Evolutionary conservation across 2,888 invertebrate species (phyloP).

Genomic region (Melanotus villosus): DNA sequence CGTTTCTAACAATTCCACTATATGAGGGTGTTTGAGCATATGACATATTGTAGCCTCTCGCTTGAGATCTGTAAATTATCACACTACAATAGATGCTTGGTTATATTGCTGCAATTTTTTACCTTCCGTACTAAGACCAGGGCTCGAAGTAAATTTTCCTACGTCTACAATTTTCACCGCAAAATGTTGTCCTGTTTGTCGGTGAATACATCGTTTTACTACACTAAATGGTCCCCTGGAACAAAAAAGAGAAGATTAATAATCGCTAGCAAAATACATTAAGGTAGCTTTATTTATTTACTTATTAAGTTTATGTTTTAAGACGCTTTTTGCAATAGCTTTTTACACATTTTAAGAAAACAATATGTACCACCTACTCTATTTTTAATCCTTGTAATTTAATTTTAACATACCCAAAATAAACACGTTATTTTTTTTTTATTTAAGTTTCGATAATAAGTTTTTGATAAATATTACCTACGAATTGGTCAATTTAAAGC

Average conservation of each 20-base stretch:
- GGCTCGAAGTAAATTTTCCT: slow-evolving; percentile 96
- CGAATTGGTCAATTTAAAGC: no score
- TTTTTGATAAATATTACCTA: no score
- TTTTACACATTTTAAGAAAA: no score
- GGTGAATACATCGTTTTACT: slow-evolving; percentile 94
- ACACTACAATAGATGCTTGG: slow-evolving; percentile 24
- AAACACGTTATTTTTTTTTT: no score
- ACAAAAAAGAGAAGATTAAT: slow-evolving; percentile 58
- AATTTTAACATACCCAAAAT: no score
- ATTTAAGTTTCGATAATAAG: no score
- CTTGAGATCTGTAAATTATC: slow-evolving; percentile 87
- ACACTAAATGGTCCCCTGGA: slow-evolving; percentile 96
- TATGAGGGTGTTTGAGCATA: slow-evolving; percentile 98
- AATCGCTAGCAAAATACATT: no score
- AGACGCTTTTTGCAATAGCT: no score
- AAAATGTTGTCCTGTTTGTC: slow-evolving; percentile 95
- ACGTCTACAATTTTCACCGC: slow-evolving; percentile 99
- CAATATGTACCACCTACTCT: no score
- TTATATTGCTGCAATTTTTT: slow-evolving; percentile 45
- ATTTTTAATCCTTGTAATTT: no score
- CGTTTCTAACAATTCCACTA: slow-evolving; percentile 97
- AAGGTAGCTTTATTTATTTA: no score
- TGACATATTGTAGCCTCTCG: slow-evolving; percentile 99
- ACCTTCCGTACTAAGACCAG: slow-evolving; percentile 97
- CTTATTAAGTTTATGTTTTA: no score